Conservation (phyloP, 1,140 invertebrate genomes). For the Trichonephila inaurata region DNA sequence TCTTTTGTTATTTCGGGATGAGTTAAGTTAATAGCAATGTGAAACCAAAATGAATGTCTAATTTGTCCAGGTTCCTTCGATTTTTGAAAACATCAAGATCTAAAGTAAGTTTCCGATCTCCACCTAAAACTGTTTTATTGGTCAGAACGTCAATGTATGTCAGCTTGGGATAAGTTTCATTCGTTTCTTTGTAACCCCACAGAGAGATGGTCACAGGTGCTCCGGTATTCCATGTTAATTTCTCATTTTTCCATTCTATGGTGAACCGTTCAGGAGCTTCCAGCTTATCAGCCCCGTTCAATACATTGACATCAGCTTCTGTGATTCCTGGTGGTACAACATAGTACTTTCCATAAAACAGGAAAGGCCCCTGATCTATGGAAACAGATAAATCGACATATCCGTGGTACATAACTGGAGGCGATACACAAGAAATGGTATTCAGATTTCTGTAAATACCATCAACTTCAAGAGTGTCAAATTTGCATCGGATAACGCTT, state of each 20-base stretch:
- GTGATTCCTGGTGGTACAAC: constrained; percentile 83
- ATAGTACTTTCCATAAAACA: constrained; percentile 96
- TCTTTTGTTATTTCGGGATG: constrained; percentile 84
- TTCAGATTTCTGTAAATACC: constrained; percentile 83
- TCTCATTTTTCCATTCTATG: constrained; percentile 78
- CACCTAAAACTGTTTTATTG: constrained; percentile 55
- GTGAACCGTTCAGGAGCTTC: constrained; percentile 77
- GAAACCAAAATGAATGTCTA: constrained; percentile 92
- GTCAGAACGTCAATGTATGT: constrained; percentile 78
- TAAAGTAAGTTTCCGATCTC: constrained; percentile 51
- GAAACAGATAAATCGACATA: constrained; percentile 94
- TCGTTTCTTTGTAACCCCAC: constrained; percentile 78
- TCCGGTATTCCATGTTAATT: constrained; percentile 76
- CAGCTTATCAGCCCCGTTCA: constrained; percentile 77
- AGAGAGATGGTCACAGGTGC: constrained; percentile 75
- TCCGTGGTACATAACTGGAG: constrained; percentile 92
- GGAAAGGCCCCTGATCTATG: constrained; percentile 88
- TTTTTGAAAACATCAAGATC: constrained; percentile 83
- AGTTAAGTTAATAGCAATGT: constrained; percentile 93
- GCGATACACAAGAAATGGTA: constrained; percentile 93
- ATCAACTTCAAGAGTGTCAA: constrained; percentile 80
- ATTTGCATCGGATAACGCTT: constrained; percentile 88
- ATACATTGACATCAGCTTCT: constrained; percentile 77
- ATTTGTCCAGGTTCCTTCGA: constrained; percentile 84
- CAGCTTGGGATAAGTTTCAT: constrained; percentile 78